Base-by-base conservation (phyloP, 1,140 invertebrate genomes). In the Babylonia areolata region DNA sequence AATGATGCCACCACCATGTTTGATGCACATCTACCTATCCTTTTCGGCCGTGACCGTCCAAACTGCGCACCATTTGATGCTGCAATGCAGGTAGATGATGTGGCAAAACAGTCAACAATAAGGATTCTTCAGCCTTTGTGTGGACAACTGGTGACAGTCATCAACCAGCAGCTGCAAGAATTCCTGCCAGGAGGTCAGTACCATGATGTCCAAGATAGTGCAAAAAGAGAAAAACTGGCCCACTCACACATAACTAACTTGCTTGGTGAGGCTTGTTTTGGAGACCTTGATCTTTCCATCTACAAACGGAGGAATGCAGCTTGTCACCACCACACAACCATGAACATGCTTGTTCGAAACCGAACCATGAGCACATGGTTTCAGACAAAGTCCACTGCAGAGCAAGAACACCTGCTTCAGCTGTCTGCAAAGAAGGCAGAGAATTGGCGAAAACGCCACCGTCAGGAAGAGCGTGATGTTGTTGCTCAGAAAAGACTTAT, bases 181-280 rank as follows among this genome's bases (percentile, higher is more conserved):
- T 85, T 85, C 42, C 58, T 85, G 42, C 84, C 71, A 11, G 28
- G 37, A 5, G 69, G 84, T 1, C n/a, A 12, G 3, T 51, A 85
- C 73, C 73, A 85, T 51, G 28, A 77, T n/a, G 84, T 85, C 17
- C 3, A 39, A 23, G 83, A 85, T 77, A 5, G 15, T 23, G 40
- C 20, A 54, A 23, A 2, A 11, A 33, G 28, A 28, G 20, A 85
- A 23, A 85, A 85, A 37, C 33, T 85, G 69, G 17, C 39, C 17
- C 83, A 85, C 31, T 85, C 64, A 31, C 40, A 85, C 23, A 73
- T 85, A 5, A 85, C 83, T 11, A 85, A 85, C 35, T 35, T 85
- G 83, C 17, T 75, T 6, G 83, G 69, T 15, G 83, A 85, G 35
- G 83, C 33, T 23, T 75, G 71, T 39, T 85, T 85, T 39, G 71